Base-by-base conservation (phyloP, 2,113 vertebrate genomes). In the Catagonus wagneri region DNA sequence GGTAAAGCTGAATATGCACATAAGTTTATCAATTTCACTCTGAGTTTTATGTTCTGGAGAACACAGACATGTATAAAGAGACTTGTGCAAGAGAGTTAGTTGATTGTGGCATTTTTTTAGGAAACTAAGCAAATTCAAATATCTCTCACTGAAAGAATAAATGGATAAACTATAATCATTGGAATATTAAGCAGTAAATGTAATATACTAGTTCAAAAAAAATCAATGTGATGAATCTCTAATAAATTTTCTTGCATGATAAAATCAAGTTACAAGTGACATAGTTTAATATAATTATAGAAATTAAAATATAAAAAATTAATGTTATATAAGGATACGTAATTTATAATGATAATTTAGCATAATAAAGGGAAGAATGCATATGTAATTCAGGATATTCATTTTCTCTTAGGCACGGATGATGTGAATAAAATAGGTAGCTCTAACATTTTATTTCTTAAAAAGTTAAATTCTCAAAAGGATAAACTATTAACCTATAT, bases 381-480 rank as follows among this genome's bases (percentile, higher is more conserved):
- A 32, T 2, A 68, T 36, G 4, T 85, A 68, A 83, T 56, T 65
- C 36, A 36, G 2, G 2, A 54, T 61, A 36, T n/a, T 74, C 52
- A 7, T 66, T 61, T 97, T 83, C 22, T 72, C 25, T 90, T 71
- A 13, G 19, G 2, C 78, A 12, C 44, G 14, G 20, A 2, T 63
- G 16, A 50, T 92, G 23, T 56, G 1, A 93, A 68, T 94, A 79
- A 92, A 89, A 75, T 29, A 6, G 9, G 0, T 1, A 65, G 66
- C 7, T 61, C 4, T 87, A 39, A 89, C 32, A 90, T 61, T 95
- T 95, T 88, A 54, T 80, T 69, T 93, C 10, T 72, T 74, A 83
- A 75, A n/a, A 94, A 60, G 0, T 2, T 74, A 36, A 86, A 94
- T 89, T 83, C 22, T 74, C 32, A 95, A 83, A 56, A 88, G 84